phyloP scores from a whole-genome alignment of 2,888 invertebrate genomes.

The Melanostoma mellinum region DNA sequence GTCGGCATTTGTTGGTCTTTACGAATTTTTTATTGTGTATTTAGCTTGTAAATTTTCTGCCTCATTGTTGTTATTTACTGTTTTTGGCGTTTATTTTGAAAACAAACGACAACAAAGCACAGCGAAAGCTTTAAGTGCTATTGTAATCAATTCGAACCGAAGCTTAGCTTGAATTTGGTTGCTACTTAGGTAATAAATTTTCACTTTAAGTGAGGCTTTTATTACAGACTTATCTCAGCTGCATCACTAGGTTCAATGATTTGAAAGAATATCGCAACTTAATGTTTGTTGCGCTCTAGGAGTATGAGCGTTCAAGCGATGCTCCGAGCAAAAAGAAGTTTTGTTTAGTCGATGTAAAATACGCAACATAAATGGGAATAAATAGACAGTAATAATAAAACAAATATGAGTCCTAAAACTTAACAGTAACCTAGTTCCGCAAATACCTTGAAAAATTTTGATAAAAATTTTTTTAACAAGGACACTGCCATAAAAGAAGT shows the following conservation, averaged over 20 bases:
- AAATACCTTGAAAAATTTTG: too few relatives aligned
- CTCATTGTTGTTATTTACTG: constrained; percentile 55
- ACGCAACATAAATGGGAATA: too few relatives aligned
- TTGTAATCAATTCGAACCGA: not conserved
- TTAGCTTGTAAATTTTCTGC: constrained; percentile 25
- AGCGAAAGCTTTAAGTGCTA: not conserved
- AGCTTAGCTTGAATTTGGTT: constrained; percentile 23
- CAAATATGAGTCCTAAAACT: too few relatives aligned
- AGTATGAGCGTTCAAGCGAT: too few relatives aligned
- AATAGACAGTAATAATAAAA: too few relatives aligned
- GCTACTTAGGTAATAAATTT: constrained; percentile 55
- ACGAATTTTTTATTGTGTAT: constrained; percentile 43
- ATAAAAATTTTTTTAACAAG: too few relatives aligned
- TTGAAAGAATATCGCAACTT: too few relatives aligned
- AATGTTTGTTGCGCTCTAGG: too few relatives aligned
- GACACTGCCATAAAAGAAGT: too few relatives aligned
- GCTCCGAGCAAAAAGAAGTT: too few relatives aligned
- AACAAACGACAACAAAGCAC: constrained; percentile 8
- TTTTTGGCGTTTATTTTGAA: constrained; percentile 44
- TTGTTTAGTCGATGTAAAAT: too few relatives aligned
- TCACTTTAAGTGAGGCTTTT: constrained; percentile 38
- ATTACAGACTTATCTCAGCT: constrained; percentile 13
- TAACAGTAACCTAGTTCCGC: too few relatives aligned
- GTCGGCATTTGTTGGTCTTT: constrained; percentile 65
- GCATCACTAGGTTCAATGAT: constrained; percentile 10